Base-by-base conservation (phyloP, 37 sponge, comb jelly and placozoan genomes). In the Mnemiopsis leidyi region DNA sequence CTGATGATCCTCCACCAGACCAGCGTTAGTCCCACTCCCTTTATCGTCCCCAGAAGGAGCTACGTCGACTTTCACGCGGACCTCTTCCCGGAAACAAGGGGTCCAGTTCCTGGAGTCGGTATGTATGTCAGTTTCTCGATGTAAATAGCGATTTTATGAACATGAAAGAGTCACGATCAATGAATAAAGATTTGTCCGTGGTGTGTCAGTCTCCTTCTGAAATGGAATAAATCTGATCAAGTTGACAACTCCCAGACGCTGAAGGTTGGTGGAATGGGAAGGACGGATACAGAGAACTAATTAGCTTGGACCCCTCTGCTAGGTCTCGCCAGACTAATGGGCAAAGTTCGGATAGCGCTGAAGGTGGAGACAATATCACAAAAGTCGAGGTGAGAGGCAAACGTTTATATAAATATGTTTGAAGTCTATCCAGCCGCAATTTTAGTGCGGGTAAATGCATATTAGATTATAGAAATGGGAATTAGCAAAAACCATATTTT, bases 71-170 rank as follows among this genome's bases (percentile, higher is more conserved):
- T 77, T 36, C 79, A 77, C 33, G 79, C 79, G 30, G 90, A 38
- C 26, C 90, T 85, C 29, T 40, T 85, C 29, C 90, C 61, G 7
- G 90, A 85, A 85, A 85, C 90, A 37, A 18, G 90, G 26, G 90
- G 90, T 38, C 90, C 90, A 13, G 61, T 85, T 18, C 90, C 90
- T 40, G 90, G 90, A n/a, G 35, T 85, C 1, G 90, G 90, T 85
- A n/a, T 24, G 90, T 85, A n/a, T n/a, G n/a, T n/a, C n/a, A n/a
- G n/a, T n/a, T n/a, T n/a, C 61, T 13, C 61, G 13, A 48, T 48
- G 61, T 48, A 48, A 48, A 48, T 48, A 48, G 61, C 13, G 61
- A 48, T 18, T 18, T 13, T 48, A 48, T 48, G 13, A 48, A 48
- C 13, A 48, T n/a, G n/a, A n/a, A n/a, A n/a, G n/a, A n/a, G n/a